Base-by-base conservation (phyloP, 2,113 vertebrate species). In the Manacus vitellinus region DNA sequence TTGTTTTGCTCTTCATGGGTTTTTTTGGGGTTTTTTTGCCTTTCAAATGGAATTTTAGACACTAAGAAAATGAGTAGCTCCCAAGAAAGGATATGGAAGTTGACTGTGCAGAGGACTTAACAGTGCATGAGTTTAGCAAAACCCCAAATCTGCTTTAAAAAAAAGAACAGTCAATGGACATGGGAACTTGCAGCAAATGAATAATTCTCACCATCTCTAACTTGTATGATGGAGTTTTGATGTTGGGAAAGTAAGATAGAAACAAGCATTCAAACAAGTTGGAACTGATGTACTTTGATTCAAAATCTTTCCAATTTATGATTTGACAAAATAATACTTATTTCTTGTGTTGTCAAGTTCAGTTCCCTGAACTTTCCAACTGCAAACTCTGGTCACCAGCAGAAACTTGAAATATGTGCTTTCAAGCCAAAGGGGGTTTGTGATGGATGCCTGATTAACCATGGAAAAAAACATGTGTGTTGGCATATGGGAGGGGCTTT, bases 381-480 rank as follows among this genome's bases (percentile, higher is more conserved):
- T 66, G 77, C 43, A 35, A 13, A 52, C 37, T 41, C 35, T 27
- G 83, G 10, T 59, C 27, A 30, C 11, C 65, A 63, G 77, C 43
- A 30, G 63, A 22, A 61, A 11, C n/a, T 49, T 56, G 61, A 46
- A 27, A 15, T 24, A 3, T 30, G 24, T 47, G 16, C 65, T 65
- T 82, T 41, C 30, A 14, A 4, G 25, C 67, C 88, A 61, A 25
- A 83, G 58, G 37, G 37, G 4, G 1, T 20, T 90, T 58, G 22
- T n/a, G 49, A 17, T 16, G 7, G 54, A 16, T 56, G 73, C 25
- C 39, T 20, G 39, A 5, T 71, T 44, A 43, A n/a, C 37, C 2
- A 2, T 8, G 17, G 17, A 23, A 51, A 51, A 49, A 72, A 33
- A 16, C 1, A 0, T 17, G 16, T 8, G 2, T 52, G 4, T 1